phyloP scores from a whole-genome alignment of 1,140 invertebrate species.

The Adelges cooleyi region DNA sequence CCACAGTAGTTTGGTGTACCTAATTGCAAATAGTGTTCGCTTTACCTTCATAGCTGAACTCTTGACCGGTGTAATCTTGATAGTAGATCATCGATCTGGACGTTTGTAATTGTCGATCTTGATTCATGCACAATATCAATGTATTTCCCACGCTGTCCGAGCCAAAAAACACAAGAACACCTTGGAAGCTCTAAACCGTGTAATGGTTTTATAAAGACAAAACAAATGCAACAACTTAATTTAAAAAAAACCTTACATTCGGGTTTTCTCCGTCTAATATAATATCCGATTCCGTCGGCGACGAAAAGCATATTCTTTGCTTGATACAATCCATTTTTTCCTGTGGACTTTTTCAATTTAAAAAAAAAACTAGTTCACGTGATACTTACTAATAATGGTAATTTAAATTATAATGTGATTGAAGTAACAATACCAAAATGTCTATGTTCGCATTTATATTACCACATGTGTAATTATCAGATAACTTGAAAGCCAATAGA shows the following conservation, averaged over 20 bases:
- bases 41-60: neutral
- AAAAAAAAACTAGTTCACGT: too few species aligned
- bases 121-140: neutral
- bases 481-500: too few species aligned
- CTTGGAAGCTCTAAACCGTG: neutral
- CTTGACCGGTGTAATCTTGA: neutral
- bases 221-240: too few species aligned
- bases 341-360: too few species aligned
- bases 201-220: too few species aligned
- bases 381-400: too few species aligned
- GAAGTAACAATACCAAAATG: too few species aligned
- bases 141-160: neutral
- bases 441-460: too few species aligned
- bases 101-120: neutral
- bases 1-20: too few species aligned
- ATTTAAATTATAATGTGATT: too few species aligned
- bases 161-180: conserved; percentile 2
- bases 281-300: neutral
- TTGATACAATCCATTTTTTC: neutral
- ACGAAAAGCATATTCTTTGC: neutral
- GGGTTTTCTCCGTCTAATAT: neutral
- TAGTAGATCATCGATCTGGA: neutral
- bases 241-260: neutral
- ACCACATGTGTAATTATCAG: too few species aligned
- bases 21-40: too few species aligned